Evolutionary conservation across 2,113 vertebrate species (phyloP).

Genomic region (Oryzias celebensis): DNA sequence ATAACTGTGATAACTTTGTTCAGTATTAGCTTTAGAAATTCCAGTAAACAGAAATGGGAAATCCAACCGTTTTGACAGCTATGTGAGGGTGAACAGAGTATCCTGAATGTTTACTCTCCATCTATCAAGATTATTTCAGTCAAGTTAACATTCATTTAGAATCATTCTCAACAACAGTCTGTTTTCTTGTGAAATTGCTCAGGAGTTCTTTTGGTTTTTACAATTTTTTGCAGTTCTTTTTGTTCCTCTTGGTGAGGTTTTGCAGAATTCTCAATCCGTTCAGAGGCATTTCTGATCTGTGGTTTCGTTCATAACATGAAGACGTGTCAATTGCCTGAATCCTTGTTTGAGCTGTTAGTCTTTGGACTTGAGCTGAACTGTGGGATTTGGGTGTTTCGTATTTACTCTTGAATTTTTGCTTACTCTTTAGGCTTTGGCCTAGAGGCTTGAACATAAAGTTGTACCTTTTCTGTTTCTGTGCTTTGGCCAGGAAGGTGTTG

Average conservation of each 20-base stretch:
- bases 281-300: neutral
- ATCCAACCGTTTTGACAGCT: slow-evolving; percentile 5
- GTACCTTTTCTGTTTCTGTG: slow-evolving; percentile 13
- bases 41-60: slow-evolving; percentile 6
- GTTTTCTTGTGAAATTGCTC: too few species aligned
- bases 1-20: slow-evolving; percentile 40
- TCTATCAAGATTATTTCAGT: too few species aligned
- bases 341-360: slow-evolving; percentile 17
- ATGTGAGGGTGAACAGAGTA: neutral
- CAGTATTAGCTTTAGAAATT: slow-evolving; percentile 16
- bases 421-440: slow-evolving; percentile 22
- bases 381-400: slow-evolving; percentile 23
- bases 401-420: slow-evolving; percentile 16
- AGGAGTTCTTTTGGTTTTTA: too few species aligned
- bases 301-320: neutral
- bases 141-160: too few species aligned
- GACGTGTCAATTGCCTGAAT: slow-evolving; percentile 1
- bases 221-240: too few species aligned
- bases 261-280: slow-evolving; percentile 4
- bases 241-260: neutral
- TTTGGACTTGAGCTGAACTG: slow-evolving; percentile 22
- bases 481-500: neutral
- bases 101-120: too few species aligned
- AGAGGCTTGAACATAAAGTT: slow-evolving; percentile 15
- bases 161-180: too few species aligned